Evolutionary conservation across 2,113 vertebrate genomes (phyloP), one percentile per base, ranked within the genome.

Genomic region (Sigmodon hispidus): DNA sequence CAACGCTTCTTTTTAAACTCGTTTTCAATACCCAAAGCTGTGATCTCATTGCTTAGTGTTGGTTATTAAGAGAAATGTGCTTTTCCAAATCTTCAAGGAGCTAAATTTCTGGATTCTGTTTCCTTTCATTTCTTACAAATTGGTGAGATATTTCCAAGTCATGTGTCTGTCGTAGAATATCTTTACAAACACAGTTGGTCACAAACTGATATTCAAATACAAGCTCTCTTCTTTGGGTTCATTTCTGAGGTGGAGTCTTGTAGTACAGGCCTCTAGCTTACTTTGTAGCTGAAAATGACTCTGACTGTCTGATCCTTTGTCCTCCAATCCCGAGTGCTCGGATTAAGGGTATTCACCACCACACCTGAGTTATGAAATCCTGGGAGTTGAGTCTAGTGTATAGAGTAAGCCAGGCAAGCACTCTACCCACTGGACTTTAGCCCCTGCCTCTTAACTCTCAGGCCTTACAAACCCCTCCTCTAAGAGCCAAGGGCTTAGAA

Each of bases 101-200:
- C 72, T 91, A 75, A 77, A 88, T 3, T 22, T 86, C 85, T 83
- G 26, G 13, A 31, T 69, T 90, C 45, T 77, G 4, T 76, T 83
- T 81, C 19, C 52, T 77, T 83, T 87, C 43, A 43, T 91, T 89
- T 93, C 67, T 70, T 72, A 83, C 89, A 76, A 75, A 77, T 48
- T n/a, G 50, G 75, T 7, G 40, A 52, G 67, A 65, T 87, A 50
- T 83, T 83, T 80, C 40, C 52, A 22, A 45, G 59, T 36, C 1
- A n/a, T 26, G 21, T 19, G 22, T n/a, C 29, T 94, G 61, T 87
- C 79, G 77, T 81, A 8, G 48, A 52, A 19, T 22, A 12, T 61
- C 76, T 59, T 65, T n/a, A 69, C 24, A 63, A 88, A 12, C 7
- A 4, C 26, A 91, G 45, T 29, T 15, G 24, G 0, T 79, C 50